phyloP scores from a whole-genome alignment of 2,797 vertebrate species.

The Mormyrus hasselquistii region DNA sequence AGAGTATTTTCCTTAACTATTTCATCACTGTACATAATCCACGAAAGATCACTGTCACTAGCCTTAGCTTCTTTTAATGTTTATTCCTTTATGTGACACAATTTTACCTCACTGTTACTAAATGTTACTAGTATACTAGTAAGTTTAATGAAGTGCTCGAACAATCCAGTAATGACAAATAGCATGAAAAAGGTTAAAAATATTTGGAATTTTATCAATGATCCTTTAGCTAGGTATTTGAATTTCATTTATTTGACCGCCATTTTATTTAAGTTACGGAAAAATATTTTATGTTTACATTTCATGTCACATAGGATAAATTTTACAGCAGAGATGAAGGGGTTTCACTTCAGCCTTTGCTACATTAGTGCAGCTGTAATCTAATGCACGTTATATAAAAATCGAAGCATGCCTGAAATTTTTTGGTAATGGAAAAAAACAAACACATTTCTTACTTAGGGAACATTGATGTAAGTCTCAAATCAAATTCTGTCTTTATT shows the following conservation, averaged over 20 bases:
- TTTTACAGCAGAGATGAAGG: background rate
- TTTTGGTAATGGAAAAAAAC: constrained; percentile 12
- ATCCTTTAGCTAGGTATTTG: background rate
- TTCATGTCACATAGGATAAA: background rate
- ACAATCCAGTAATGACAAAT: background rate
- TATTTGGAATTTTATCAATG: background rate
- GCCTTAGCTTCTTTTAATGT: background rate
- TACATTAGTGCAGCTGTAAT: background rate
- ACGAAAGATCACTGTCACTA: background rate
- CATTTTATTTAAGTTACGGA: background rate
- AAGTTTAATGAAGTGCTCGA: background rate
- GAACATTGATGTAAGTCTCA: constrained; percentile 14
- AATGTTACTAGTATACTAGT: background rate
- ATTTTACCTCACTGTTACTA: background rate
- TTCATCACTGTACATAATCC: background rate
- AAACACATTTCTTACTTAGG: constrained; percentile 17
- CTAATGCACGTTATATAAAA: background rate
- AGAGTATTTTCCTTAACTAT: background rate
- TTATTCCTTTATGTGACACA: background rate
- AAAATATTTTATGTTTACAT: background rate
- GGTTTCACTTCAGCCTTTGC: background rate
- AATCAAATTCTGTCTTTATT: constrained; percentile 16
- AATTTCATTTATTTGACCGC: background rate
- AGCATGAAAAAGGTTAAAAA: background rate
- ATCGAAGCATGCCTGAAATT: constrained; percentile 1